These are phyloP conservation scores for Stictonetta naevosa DNA, from an alignment of 2,113 vertebrate species.

Conservation along the genomic window DNA sequence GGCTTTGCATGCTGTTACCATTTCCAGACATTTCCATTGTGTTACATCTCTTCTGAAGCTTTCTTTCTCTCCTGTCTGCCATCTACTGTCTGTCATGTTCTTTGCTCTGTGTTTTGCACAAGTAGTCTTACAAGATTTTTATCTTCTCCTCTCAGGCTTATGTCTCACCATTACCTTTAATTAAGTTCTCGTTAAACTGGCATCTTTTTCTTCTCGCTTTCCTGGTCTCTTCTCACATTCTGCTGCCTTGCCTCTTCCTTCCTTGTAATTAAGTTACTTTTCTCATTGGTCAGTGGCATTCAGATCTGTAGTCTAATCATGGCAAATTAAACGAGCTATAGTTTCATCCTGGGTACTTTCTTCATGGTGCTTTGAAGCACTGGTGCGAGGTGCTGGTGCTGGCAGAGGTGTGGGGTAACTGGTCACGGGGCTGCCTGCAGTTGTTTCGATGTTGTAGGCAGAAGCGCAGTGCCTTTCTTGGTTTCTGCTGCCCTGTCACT, in stretches of 20 bases:
- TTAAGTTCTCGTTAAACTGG: constrained; percentile 8
- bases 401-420: not conserved
- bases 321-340: not conserved
- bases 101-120: not conserved
- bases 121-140: not conserved
- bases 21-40: not conserved
- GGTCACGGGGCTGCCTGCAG: not conserved
- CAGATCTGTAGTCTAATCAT: not conserved
- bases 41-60: not conserved
- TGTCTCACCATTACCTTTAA: not conserved
- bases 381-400: not conserved
- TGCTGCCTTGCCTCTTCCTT: not conserved
- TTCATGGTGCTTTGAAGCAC: not conserved
- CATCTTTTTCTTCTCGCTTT: not conserved
- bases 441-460: not conserved
- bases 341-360: not conserved
- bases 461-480: not conserved
- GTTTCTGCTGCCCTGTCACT: not conserved
- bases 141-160: not conserved
- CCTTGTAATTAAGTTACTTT: not conserved
- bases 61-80: not conserved
- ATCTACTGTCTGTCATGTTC: not conserved
- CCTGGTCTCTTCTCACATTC: not conserved
- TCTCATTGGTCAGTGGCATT: not conserved
- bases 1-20: not conserved